phyloP scores from a whole-genome alignment of 2,888 invertebrate genomes.

The Thecocarcelia acutangulata region DNA sequence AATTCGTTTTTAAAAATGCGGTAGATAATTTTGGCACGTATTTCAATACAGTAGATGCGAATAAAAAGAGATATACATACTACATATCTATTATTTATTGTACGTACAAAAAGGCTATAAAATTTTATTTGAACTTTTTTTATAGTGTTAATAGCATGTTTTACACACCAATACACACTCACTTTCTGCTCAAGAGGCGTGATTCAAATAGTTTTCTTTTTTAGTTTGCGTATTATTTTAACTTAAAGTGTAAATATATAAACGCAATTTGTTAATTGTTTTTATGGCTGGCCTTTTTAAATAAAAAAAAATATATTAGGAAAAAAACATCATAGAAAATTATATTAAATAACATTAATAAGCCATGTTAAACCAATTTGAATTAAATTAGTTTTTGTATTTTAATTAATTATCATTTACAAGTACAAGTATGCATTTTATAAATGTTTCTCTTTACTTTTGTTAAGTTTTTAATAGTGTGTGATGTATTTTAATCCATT shows the following conservation, averaged over 20 bases:
- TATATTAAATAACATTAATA: conserved; percentile 33
- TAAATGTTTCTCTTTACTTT: neutral
- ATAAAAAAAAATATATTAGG: neutral
- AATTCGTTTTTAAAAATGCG: conserved; percentile 35
- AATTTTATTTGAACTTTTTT: conserved; percentile 12
- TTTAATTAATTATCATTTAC: conserved; percentile 43
- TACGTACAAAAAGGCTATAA: conserved; percentile 19
- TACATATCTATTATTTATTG: neutral
- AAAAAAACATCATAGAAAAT: neutral
- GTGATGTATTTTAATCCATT: conserved; percentile 56
- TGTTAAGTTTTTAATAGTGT: conserved; percentile 43
- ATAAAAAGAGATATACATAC: neutral
- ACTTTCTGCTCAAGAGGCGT: conserved; percentile 47
- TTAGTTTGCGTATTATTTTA: conserved; percentile 11
- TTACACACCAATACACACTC: neutral
- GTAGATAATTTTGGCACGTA: conserved; percentile 62
- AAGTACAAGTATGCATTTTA: no score
- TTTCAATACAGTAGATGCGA: conserved; percentile 39
- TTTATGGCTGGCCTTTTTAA: neutral
- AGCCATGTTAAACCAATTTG: conserved; percentile 39
- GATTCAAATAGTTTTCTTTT: conserved; percentile 31
- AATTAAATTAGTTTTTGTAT: conserved; percentile 50
- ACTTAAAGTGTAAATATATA: conserved; percentile 47
- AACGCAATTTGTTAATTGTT: conserved; percentile 53
- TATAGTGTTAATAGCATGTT: conserved; percentile 2